These are phyloP conservation scores for Pachydiplax longipennis DNA, from an alignment of 2,888 invertebrate species.

Conservation along the genomic window DNA sequence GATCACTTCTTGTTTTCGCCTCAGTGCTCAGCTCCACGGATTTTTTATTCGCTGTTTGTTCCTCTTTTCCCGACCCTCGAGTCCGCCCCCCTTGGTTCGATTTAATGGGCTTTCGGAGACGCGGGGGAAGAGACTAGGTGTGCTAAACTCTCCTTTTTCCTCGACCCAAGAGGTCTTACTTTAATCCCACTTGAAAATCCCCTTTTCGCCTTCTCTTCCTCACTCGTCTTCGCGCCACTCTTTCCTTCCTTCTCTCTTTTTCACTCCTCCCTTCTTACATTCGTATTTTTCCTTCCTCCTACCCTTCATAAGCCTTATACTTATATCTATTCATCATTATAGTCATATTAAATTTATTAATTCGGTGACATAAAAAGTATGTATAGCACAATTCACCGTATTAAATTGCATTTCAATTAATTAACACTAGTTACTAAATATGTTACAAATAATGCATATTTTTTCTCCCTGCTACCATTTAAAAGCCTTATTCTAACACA, in stretches of 20 bases:
- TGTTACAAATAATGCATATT: too few species aligned
- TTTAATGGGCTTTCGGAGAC: slow-evolving; percentile 29
- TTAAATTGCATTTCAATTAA: too few species aligned
- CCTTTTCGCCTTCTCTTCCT: not conserved
- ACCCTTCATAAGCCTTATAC: not conserved
- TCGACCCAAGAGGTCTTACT: not conserved
- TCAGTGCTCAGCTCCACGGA: not conserved
- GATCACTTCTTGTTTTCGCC: slow-evolving; percentile 40
- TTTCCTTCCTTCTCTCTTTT: not conserved
- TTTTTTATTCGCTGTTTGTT: not conserved
- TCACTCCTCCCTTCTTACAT: not conserved
- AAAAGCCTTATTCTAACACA: too few species aligned
- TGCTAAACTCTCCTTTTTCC: not conserved
- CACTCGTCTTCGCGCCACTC: not conserved
- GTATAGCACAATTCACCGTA: too few species aligned
- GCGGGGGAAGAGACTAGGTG: not conserved
- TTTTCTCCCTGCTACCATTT: too few species aligned
- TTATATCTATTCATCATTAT: too few species aligned
- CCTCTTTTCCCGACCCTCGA: not conserved
- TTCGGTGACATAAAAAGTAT: too few species aligned
- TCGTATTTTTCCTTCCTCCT: not conserved
- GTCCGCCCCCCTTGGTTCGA: not conserved
- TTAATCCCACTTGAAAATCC: not conserved
- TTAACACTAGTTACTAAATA: too few species aligned
- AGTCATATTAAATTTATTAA: too few species aligned